Evolutionary conservation across 1,140 invertebrate genomes (phyloP).

Genomic region (Saxidomus purpurata): DNA sequence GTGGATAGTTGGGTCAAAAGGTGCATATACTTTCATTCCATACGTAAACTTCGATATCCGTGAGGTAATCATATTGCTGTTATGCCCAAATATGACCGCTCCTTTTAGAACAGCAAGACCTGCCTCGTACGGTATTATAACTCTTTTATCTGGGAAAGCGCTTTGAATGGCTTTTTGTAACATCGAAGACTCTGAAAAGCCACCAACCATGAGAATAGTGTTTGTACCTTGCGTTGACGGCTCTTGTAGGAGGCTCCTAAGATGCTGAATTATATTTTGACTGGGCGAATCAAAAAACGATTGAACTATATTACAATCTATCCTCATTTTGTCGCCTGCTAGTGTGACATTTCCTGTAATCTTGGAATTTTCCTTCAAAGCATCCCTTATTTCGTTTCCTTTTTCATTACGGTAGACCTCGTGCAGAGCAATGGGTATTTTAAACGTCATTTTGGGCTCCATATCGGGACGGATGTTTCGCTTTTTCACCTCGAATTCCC

Average conservation of each 20-base stretch:
- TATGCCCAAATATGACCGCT: conserved; percentile 71
- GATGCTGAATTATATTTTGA: not conserved
- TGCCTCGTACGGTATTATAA: conserved; percentile 69
- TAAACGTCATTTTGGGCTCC: conserved; percentile 3
- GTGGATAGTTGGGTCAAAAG: not conserved
- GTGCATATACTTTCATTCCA: not conserved
- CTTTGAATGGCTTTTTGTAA: conserved; percentile 48
- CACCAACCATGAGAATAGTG: conserved; percentile 72
- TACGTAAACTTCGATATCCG: conserved; percentile 17
- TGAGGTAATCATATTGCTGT: conserved; percentile 3
- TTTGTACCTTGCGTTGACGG: not conserved
- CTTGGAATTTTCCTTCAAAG: not conserved
- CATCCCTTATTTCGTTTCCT: not conserved
- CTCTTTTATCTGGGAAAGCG: conserved; percentile 36
- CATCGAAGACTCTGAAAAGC: conserved; percentile 70
- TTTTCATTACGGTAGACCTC: not conserved
- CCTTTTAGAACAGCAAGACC: conserved; percentile 71
- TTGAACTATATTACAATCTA: not conserved
- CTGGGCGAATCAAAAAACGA: not conserved
- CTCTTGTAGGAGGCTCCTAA: not conserved
- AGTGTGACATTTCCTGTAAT: conserved; percentile 2
- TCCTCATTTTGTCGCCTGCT: conserved; percentile 13
- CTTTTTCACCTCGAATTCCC: conserved; percentile 61
- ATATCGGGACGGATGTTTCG: not conserved
- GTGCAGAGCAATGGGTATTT: conserved; percentile 20